Evolutionary conservation across 2,888 invertebrate species (phyloP), one percentile per base, ranked within the genome.

Genomic region (Tiphia femorata): DNA sequence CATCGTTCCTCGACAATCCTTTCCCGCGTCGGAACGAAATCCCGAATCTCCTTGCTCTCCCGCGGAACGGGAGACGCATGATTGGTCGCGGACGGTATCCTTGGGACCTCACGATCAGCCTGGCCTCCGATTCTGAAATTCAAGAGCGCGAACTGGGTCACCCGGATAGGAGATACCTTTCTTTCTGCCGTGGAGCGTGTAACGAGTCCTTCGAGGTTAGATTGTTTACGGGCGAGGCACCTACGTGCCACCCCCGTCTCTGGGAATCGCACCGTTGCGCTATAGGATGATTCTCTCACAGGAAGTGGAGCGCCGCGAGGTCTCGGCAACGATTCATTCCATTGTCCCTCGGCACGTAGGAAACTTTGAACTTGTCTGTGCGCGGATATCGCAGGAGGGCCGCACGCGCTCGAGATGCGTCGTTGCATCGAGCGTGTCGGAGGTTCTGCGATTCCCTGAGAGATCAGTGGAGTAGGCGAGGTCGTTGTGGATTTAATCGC

Each of bases 71-170:
- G n/a, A n/a, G n/a, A n/a, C n/a, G n/a, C n/a, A n/a, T n/a, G n/a
- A n/a, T n/a, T n/a, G n/a, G n/a, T n/a, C n/a, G n/a, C n/a, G n/a
- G n/a, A n/a, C n/a, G n/a, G n/a, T n/a, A n/a, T n/a, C n/a, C n/a
- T n/a, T n/a, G n/a, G n/a, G n/a, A n/a, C n/a, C n/a, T n/a, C n/a
- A n/a, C n/a, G n/a, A n/a, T n/a, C n/a, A n/a, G 55, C 30, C 35
- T 47, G 64, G 60, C 55, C 62, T 58, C 50, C 59, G 50, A 70
- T 67, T 74, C 62, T 55, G 70, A 71, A 66, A 66, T 61, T 55
- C 33, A 53, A 71, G 58, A 65, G 58, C 62, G 60, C 58, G 58
- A 66, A 72, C 51, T 62, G 64, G 62, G 69, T 66, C 70, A 60
- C 42, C 43, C 49, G 54, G 64, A 62, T 70, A 55, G 16, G 42